phyloP scores from a whole-genome alignment of 2,797 vertebrate species.

The Sphaeramia orbicularis region DNA sequence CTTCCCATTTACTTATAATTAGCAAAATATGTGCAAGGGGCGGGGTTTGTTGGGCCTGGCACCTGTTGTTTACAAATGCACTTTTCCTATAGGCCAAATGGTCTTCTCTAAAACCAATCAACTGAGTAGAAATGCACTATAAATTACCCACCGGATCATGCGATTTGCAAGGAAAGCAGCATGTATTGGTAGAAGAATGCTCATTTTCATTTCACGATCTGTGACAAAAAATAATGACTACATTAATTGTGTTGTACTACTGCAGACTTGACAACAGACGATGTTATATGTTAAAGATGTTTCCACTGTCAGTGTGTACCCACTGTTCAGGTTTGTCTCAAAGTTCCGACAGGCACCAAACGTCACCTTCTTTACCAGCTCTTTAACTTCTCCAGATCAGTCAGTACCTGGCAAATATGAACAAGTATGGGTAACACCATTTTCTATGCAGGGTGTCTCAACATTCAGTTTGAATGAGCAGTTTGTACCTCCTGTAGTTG shows the following conservation, averaged over 20 bases:
- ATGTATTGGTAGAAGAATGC: conserved; percentile 76
- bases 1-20: too few species aligned
- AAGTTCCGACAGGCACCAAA: conserved; percentile 81
- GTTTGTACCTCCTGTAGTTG: conserved; percentile 83
- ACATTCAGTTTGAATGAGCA: background rate
- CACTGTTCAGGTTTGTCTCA: conserved; percentile 73
- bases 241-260: background rate
- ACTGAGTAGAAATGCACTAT: background rate
- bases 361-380: conserved; percentile 86
- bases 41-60: too few species aligned
- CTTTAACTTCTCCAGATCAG: conserved; percentile 84
- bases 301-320: background rate
- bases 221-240: conserved; percentile 13
- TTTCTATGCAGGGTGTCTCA: background rate
- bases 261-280: background rate
- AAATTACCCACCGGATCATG: conserved; percentile 83
- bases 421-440: background rate
- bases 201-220: conserved; percentile 72
- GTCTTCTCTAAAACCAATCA: background rate
- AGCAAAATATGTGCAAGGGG: too few species aligned
- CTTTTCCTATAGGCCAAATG: background rate
- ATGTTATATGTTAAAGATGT: background rate
- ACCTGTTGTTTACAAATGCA: background rate
- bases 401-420: conserved; percentile 75
- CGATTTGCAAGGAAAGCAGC: conserved; percentile 80